Evolutionary conservation across 2,113 vertebrate genomes (phyloP), one percentile per base, ranked within the genome.

Genomic region (Gavialis gangeticus): DNA sequence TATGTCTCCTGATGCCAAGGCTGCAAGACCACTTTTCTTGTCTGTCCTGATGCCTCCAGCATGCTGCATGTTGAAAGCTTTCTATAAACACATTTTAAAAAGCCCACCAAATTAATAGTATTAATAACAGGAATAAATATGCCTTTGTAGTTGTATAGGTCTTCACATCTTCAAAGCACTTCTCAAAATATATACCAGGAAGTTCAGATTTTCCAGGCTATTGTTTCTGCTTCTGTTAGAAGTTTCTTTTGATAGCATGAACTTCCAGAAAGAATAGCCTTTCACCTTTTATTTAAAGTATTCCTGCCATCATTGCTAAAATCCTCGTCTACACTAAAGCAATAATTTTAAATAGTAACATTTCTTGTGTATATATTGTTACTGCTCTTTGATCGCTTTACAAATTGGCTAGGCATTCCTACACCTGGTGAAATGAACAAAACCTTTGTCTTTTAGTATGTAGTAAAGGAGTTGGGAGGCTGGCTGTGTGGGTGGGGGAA

Each of bases 201-300:
- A 97, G 91, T 95, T 96, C 91, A 85, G 92, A 96, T 96, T 97
- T 46, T 95, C 93, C 96, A 97, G 92, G 95, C 79, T 83, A 96
- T 94, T 94, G 94, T 85, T 97, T 96, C 96, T 97, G 95, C 96
- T 97, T 96, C 87, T 79, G 94, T 85, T 63, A 73, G 66, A 81
- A 95, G 96, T 96, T 97, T 97, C 69, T 96, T 96, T 71, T 95
- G 94, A 94, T 84, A 97, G 90, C 63, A 59, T 85, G 93, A 92
- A 93, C 95, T 94, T 95, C 94, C 88, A 95, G 86, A 95, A 95
- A 93, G 90, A 85, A 84, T 34, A 81, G 79, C 69, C 93, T 79
- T 46, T 90, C 83, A 9, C 37, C 4, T 89, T 85, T 95, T 80
- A 89, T 46, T 73, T 91, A 92, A 92, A 16, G 11, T 86, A 94